phyloP scores from a whole-genome alignment of 2,113 vertebrate genomes.

The Loxodonta africana region DNA sequence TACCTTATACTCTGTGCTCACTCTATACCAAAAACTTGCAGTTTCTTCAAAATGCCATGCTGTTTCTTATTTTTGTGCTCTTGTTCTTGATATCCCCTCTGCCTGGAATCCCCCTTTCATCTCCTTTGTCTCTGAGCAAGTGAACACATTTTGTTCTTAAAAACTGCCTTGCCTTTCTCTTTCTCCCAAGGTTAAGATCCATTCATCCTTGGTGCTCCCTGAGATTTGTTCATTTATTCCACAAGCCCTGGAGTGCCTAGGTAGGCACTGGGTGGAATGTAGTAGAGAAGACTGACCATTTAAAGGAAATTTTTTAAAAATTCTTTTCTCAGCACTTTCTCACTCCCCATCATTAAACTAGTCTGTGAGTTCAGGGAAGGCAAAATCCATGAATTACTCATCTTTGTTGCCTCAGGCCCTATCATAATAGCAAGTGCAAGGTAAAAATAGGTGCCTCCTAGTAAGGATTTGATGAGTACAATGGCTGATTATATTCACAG shows the following conservation, averaged over 20 bases:
- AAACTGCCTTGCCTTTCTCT: neutral
- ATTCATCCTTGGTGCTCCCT: neutral
- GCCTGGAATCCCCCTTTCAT: neutral
- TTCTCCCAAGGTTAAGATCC: neutral
- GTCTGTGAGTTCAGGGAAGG: neutral
- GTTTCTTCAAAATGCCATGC: neutral
- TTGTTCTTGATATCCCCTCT: neutral
- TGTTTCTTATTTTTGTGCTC: neutral
- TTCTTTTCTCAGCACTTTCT: neutral
- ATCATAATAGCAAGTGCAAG: neutral
- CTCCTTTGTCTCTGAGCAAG: neutral
- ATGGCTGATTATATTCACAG: neutral
- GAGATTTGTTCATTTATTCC: neutral
- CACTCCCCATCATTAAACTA: neutral
- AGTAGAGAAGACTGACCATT: neutral
- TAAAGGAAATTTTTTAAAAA: neutral
- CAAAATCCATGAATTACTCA: neutral
- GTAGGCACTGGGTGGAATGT: neutral
- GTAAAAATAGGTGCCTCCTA: neutral
- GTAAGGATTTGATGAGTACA: neutral
- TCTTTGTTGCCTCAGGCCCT: neutral
- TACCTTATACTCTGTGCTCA: neutral
- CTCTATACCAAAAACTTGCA: neutral
- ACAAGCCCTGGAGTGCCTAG: neutral
- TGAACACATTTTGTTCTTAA: neutral